Percentiles rank a stretch among this genome's conserved stretches.
phyloP scores from a whole-genome alignment of 2,797 vertebrate genomes.

The Taeniopygia guttata region DNA sequence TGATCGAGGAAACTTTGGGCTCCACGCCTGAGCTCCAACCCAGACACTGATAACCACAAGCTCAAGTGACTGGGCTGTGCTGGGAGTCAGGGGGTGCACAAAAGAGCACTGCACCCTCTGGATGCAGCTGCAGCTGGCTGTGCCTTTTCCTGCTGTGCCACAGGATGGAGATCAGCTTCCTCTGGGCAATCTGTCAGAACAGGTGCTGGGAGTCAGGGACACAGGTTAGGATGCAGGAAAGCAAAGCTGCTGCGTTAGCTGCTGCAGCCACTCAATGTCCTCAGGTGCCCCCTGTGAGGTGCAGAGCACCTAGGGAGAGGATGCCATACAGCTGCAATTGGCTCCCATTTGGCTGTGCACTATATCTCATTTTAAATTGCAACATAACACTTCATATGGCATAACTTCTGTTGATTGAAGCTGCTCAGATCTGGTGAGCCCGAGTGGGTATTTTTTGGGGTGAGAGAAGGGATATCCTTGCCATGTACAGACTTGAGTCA shows the following conservation, averaged over 20 bases:
- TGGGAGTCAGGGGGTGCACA: not conserved
- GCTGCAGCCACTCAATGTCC: not conserved
- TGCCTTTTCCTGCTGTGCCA: not conserved
- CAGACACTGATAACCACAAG: rapidly evolving
- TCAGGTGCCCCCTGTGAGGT: not conserved
- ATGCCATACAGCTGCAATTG: not conserved
- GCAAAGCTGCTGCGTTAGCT: not conserved
- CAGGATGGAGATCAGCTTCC: not conserved
- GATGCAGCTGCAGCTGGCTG: not conserved
- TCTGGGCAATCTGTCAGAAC: not conserved
- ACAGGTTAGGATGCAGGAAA: not conserved
- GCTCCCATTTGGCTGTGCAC: rapidly evolving
- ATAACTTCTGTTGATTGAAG: not conserved
- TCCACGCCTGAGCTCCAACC: not conserved
- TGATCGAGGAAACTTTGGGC: not conserved
- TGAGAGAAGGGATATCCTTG: not conserved
- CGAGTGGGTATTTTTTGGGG: not conserved
- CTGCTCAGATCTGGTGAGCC: not conserved
- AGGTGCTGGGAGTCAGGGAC: not conserved
- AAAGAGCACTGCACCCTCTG: rapidly evolving
- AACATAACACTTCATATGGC: not conserved
- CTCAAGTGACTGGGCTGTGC: not conserved
- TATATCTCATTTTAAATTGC: not conserved
- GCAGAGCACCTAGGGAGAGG: not conserved
- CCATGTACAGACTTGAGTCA: not conserved